These are phyloP conservation scores for Saturnia pavonia DNA, from an alignment of 2,888 invertebrate species.

Conservation along the genomic window DNA sequence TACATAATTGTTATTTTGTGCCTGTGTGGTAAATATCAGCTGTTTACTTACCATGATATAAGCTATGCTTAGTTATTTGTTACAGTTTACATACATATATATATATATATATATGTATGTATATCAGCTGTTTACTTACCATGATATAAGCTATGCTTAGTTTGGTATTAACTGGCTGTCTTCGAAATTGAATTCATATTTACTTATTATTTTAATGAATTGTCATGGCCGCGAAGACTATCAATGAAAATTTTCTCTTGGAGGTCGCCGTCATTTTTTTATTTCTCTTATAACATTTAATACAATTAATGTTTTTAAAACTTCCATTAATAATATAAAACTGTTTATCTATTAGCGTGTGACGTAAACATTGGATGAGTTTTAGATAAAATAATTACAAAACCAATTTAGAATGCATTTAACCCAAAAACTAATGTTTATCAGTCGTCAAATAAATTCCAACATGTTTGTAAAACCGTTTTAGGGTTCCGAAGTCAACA, in stretches of 20 bases:
- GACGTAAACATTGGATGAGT: slow-evolving; percentile 10
- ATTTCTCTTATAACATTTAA: not conserved
- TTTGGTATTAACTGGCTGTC: too few species aligned
- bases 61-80: too few species aligned
- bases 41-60: too few species aligned
- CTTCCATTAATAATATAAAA: slow-evolving; percentile 5
- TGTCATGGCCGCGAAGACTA: not conserved
- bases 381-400: slow-evolving; percentile 19
- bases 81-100: too few species aligned
- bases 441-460: slow-evolving; percentile 12
- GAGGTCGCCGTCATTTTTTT: not conserved
- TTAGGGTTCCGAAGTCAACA: too few species aligned
- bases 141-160: too few species aligned
- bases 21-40: too few species aligned
- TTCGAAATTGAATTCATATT: too few species aligned
- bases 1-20: too few species aligned
- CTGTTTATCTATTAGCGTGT: slow-evolving; percentile 1
- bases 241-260: not conserved
- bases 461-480: not conserved
- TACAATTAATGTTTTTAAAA: not conserved
- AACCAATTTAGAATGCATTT: slow-evolving; percentile 20
- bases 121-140: too few species aligned
- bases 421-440: slow-evolving; percentile 18
- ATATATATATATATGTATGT: too few species aligned
- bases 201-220: too few species aligned